Base-by-base conservation (phyloP, 2,797 vertebrate genomes). In the Argentina silus region DNA sequence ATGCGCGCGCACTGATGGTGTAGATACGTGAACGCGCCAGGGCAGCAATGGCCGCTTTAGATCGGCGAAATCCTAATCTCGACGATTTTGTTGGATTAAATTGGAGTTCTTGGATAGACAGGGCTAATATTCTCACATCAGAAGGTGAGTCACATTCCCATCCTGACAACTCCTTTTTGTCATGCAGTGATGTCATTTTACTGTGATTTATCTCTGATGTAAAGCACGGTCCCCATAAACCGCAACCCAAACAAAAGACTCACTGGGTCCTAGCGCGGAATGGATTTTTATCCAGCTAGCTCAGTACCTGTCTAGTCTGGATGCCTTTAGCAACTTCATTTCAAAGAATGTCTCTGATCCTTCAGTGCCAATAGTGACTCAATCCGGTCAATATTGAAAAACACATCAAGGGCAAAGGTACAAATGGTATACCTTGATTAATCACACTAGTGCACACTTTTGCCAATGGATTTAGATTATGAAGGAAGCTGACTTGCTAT, bases 21-120 rank as follows among this genome's bases (percentile, higher is more conserved):
- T 91, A 90, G 88, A 84, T 86, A 89, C 93, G 93, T 90, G 95
- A 92, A 89, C 95, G 94, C 94, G 94, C 92, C 87, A 86, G 86
- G 90, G 89, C 89, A 94, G 92, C 92, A 95, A 95, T 95, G 96
- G 95, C 95, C 93, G 94, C 94, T 89, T 85, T 94, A 90, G 94
- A 94, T 93, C 94, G 93, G 92, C 93, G 93, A 90, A 91, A 95
- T 93, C 93, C 92, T 88, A 93, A 92, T 92, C 94, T 95, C 87
- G 95, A 95, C 87, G 94, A 95, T 78, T 96, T 95, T 92, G 93
- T 94, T 83, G 96, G 94, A 91, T 94, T 96, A 94, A 95, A 94
- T 88, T 96, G 95, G 95, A 95, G 93, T 88, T 92, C 92, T 72
- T 96, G 95, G 96, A 90, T 92, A 82, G 94, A 95, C 74, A 91